Evolutionary conservation across 1,140 invertebrate genomes (phyloP), one percentile per base, ranked within the genome.

Genomic region (Drosophila repleta): DNA sequence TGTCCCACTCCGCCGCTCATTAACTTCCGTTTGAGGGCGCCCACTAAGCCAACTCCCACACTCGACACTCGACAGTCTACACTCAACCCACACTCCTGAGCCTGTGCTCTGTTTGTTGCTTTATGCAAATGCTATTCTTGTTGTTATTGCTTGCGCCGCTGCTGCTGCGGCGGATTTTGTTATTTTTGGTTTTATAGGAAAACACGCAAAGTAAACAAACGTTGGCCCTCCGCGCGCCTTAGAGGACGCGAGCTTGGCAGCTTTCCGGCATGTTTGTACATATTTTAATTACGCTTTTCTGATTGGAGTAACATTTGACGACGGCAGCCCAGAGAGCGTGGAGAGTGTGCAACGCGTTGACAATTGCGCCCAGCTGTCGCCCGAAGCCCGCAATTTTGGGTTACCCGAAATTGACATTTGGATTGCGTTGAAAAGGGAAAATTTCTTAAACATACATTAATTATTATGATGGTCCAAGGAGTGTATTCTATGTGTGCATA

Each of bases 71-170:
- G 8, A 29, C 37, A n/a, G n/a, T n/a, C n/a, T n/a, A n/a, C n/a
- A n/a, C 29, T 29, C 29, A 29, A 29, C 37, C 13, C 29, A 41
- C 55, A 45, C 51, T 21, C 32, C 48, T 48, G 53, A 56, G 26
- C 58, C 61, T 48, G 20, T 29, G 58, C 46, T 52, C 57, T 68
- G 78, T 85, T 89, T 85, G 78, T 90, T 85, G 81, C 75, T 85
- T 90, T 90, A 90, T 90, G 87, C 87, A 90, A 88, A 90, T 89
- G 75, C 79, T 90, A 79, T 81, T 89, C 76, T 84, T 89, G 74
- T 84, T 80, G 76, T 88, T 89, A 90, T 81, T 90, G 64, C 77
- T 56, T 43, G 77, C 53, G 60, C 55, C 67, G 76, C 21, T 65
- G 29, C 43, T 46, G 49, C 29, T 70, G 53, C 32, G 79, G 71